These are phyloP conservation scores for Meandrusa payeni DNA, from an alignment of 2,888 invertebrate genomes.

Conservation along the genomic window DNA sequence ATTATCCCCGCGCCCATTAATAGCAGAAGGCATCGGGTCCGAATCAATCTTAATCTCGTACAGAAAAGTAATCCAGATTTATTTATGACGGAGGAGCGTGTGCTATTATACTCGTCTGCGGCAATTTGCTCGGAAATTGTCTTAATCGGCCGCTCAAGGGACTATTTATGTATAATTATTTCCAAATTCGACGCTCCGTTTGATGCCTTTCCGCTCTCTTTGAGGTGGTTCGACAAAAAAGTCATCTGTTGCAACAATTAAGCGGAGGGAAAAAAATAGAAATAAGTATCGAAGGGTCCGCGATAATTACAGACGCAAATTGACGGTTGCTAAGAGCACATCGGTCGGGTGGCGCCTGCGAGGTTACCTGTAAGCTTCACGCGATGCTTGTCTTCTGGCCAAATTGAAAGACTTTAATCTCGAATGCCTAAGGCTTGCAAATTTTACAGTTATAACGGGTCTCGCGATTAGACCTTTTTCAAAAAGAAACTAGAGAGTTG, in stretches of 20 bases:
- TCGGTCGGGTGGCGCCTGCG: conserved; percentile 69
- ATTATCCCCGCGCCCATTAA: conserved; percentile 71
- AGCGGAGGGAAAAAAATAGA: conserved; percentile 74
- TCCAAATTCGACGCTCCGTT: conserved; percentile 80
- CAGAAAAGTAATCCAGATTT: conserved; percentile 80
- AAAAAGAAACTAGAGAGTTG: too few relatives aligned
- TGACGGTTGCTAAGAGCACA: conserved; percentile 73
- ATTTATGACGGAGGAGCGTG: conserved; percentile 76
- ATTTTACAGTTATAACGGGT: not conserved
- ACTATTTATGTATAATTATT: conserved; percentile 82
- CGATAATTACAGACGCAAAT: conserved; percentile 80
- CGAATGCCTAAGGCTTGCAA: conserved; percentile 6
- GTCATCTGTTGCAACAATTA: conserved; percentile 81
- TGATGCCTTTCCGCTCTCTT: conserved; percentile 81
- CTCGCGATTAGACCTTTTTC: not conserved
- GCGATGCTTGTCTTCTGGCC: conserved; percentile 39
- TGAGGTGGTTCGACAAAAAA: conserved; percentile 80
- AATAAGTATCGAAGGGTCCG: conserved; percentile 81
- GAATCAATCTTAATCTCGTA: conserved; percentile 80
- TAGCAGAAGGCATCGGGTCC: conserved; percentile 76
- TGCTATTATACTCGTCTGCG: conserved; percentile 80
- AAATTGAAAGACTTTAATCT: conserved; percentile 6
- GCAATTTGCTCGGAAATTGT: conserved; percentile 81
- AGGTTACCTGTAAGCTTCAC: conserved; percentile 65
- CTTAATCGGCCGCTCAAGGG: conserved; percentile 81